A percentile compares a stretch with the other conserved stretches of the same genome.
phyloP scores from a whole-genome alignment of 2,113 vertebrate genomes.

The Vulpes vulpes region DNA sequence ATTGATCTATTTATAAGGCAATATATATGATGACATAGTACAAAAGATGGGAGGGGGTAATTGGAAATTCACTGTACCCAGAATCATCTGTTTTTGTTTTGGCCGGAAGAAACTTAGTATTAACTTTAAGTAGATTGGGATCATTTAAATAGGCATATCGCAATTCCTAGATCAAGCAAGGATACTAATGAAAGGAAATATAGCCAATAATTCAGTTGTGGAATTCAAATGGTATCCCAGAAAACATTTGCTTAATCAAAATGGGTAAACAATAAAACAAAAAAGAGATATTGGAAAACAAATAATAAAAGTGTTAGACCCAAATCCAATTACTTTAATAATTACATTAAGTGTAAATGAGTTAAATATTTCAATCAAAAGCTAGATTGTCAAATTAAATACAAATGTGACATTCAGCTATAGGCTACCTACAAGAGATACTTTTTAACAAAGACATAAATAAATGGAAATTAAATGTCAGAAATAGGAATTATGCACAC shows the following conservation, averaged over 20 bases:
- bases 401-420: neutral
- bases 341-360: neutral
- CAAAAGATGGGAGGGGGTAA: neutral
- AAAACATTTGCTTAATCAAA: neutral
- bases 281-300: neutral
- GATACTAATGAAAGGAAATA: neutral
- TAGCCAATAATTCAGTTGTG: neutral
- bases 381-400: neutral
- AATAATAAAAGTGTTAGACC: neutral
- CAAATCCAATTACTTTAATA: neutral
- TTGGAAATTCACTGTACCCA: neutral
- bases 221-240: neutral
- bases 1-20: neutral
- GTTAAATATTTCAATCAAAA: neutral
- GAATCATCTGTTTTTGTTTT: conserved; percentile 16
- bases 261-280: neutral
- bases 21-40: neutral
- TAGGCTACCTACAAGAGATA: neutral
- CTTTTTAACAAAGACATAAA: neutral
- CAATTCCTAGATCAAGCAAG: neutral
- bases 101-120: neutral
- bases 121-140: neutral
- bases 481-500: neutral
- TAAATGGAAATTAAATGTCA: neutral
- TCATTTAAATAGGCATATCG: neutral